phyloP scores from a whole-genome alignment of 2,113 vertebrate genomes.

The Telmatochromis sp. region DNA sequence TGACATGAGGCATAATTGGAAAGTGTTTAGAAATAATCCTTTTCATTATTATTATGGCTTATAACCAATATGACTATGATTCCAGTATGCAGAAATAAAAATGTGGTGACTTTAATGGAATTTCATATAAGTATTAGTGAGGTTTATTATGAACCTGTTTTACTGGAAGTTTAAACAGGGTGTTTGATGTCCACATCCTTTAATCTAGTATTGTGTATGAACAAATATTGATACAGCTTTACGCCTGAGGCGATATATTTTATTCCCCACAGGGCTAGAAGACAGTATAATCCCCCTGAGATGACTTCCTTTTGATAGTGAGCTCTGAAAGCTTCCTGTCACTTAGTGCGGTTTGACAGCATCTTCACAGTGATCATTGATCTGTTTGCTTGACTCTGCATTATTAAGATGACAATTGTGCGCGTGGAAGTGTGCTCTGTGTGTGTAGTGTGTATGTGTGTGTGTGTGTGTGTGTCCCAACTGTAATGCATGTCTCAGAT shows the following conservation, averaged over 20 bases:
- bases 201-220: not conserved
- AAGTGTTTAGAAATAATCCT: not conserved
- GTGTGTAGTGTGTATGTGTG: slow-evolving; percentile 60
- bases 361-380: slow-evolving; percentile 70
- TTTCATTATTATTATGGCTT: not conserved
- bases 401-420: slow-evolving; percentile 82
- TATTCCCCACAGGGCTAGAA: not conserved
- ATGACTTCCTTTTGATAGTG: slow-evolving; percentile 57
- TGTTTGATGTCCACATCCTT: not conserved
- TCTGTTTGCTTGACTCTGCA: slow-evolving; percentile 76
- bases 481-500: slow-evolving; percentile 81
- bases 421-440: slow-evolving; percentile 41
- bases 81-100: not conserved
- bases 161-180: not conserved
- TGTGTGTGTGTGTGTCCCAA: slow-evolving; percentile 59
- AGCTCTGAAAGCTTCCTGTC: slow-evolving; percentile 71
- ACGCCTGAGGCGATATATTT: slow-evolving; percentile 20
- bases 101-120: not conserved
- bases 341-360: slow-evolving; percentile 65
- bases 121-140: not conserved
- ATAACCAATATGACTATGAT: not conserved
- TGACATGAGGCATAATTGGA: not conserved
- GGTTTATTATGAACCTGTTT: not conserved
- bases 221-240: not conserved
- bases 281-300: slow-evolving; percentile 39